These are phyloP conservation scores for Oncorhynchus kisutch DNA, from an alignment of 2,113 vertebrate genomes.

Conservation along the genomic window DNA sequence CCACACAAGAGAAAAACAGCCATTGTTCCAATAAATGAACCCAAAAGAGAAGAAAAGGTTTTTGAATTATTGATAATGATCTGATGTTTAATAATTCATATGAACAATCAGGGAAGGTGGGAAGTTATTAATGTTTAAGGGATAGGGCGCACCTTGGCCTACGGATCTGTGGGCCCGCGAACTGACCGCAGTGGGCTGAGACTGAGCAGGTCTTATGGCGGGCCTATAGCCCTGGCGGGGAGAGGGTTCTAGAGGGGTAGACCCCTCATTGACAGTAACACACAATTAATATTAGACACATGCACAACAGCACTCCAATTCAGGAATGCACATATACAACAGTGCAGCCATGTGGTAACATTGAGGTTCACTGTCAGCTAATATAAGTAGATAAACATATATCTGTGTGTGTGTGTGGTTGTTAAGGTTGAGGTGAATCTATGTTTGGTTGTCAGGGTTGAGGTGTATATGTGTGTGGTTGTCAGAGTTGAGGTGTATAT, in stretches of 20 bases:
- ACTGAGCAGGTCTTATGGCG: constrained; percentile 3
- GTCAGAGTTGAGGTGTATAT: too few species aligned
- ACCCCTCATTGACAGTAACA: constrained; percentile 6
- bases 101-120: constrained; percentile 67
- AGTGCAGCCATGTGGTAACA: too few species aligned
- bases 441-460: too few species aligned
- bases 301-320: not conserved
- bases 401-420: not conserved
- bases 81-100: constrained; percentile 76
- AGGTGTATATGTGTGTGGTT: too few species aligned
- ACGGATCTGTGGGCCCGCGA: not conserved
- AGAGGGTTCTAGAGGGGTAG: not conserved
- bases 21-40: constrained; percentile 23
- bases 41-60: constrained; percentile 39
- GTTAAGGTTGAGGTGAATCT: too few species aligned
- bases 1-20: not conserved
- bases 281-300: not conserved
- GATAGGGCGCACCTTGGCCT: constrained; percentile 42
- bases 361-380: too few species aligned
- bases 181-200: constrained; percentile 23
- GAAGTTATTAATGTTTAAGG: constrained; percentile 71
- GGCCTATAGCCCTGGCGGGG: not conserved
- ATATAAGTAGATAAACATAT: too few species aligned
- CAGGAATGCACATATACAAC: not conserved
- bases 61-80: constrained; percentile 76